Evolutionary conservation across 2,113 vertebrate genomes (phyloP).

Genomic region (Percina caprodes): DNA sequence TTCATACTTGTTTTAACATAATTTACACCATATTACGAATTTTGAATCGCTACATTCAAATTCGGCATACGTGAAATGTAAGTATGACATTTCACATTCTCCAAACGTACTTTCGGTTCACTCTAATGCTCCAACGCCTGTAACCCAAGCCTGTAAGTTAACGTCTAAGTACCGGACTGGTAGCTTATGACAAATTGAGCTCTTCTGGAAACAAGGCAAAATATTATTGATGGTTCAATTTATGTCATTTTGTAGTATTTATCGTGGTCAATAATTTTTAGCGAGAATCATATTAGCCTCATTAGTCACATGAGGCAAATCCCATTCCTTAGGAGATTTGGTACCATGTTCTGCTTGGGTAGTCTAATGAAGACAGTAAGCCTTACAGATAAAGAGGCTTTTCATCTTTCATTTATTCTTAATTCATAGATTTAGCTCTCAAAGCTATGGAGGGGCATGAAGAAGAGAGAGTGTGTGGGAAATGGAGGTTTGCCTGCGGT

Average conservation of each 20-base stretch:
- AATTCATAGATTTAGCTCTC: slow-evolving; percentile 42
- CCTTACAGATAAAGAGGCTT: neutral
- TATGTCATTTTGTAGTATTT: neutral
- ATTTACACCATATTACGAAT: neutral
- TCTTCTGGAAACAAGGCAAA: neutral
- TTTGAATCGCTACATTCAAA: accelerated
- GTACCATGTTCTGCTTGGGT: slow-evolving; percentile 5
- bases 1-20: accelerated
- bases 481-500: slow-evolving; percentile 52
- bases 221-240: neutral
- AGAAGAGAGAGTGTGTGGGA: slow-evolving; percentile 49
- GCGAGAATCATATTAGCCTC: neutral
- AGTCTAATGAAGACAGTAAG: slow-evolving; percentile 31
- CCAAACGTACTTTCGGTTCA: neutral
- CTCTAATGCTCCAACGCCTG: neutral
- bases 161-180: neutral
- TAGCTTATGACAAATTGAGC: neutral
- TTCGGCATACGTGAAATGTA: slow-evolving; percentile 3
- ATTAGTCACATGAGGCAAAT: neutral
- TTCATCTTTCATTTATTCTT: slow-evolving; percentile 1
- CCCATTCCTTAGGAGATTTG: slow-evolving; percentile 63
- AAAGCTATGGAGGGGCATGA: slow-evolving; percentile 67
- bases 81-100: neutral
- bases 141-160: neutral
- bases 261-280: too few relatives aligned